phyloP scores from a whole-genome alignment of 2,113 vertebrate species.

The Rattus norvegicus region DNA sequence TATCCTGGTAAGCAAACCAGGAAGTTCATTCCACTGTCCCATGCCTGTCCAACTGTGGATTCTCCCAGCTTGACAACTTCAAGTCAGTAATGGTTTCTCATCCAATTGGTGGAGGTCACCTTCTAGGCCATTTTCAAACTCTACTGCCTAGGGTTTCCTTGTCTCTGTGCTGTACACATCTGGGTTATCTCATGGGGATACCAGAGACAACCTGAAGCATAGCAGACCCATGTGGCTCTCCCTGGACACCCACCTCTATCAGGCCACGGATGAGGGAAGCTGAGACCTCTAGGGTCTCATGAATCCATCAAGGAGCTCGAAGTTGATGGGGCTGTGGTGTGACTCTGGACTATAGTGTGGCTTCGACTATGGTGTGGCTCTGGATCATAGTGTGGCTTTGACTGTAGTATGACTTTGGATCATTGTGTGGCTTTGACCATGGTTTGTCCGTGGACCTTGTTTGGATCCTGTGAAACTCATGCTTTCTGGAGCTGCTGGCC shows the following conservation, averaged over 20 bases:
- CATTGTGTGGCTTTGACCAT: background rate
- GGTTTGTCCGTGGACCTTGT: fast-evolving
- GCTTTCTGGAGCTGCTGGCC: fast-evolving
- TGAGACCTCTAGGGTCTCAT: background rate
- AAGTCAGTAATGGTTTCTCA: background rate
- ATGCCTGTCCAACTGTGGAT: fast-evolving
- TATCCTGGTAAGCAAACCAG: no score
- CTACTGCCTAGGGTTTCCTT: background rate
- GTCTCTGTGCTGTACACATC: background rate
- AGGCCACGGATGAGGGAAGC: background rate
- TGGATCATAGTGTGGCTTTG: background rate
- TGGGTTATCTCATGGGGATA: background rate
- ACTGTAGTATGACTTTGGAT: background rate
- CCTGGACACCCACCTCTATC: fast-evolving
- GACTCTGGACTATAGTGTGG: background rate
- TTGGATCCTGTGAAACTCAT: fast-evolving
- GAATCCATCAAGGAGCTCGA: background rate
- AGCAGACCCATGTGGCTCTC: fast-evolving
- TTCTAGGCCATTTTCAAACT: background rate
- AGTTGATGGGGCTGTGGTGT: background rate
- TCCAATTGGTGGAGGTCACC: background rate
- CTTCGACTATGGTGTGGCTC: background rate
- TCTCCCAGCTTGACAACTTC: background rate
- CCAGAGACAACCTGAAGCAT: fast-evolving
- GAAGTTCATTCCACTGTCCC: fast-evolving